A percentile compares a stretch with the other conserved stretches of the same genome.
These are phyloP conservation scores for Brachyhypopomus gauderio DNA, from an alignment of 2,113 vertebrate genomes.

Conservation along the genomic window DNA sequence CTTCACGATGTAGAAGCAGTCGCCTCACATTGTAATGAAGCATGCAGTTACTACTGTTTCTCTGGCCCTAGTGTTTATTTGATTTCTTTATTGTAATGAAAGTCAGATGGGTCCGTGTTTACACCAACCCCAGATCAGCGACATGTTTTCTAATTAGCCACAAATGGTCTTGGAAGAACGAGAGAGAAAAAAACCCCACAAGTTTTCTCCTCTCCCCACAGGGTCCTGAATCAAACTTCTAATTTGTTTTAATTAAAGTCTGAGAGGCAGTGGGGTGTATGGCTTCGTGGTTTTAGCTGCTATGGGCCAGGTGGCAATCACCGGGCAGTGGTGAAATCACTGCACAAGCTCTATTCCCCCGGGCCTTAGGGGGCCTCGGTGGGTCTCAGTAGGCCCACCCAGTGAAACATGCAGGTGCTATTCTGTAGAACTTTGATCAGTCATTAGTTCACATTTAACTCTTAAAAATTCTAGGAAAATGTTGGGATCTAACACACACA, in stretches of 20 bases:
- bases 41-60: constrained; percentile 82
- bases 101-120: constrained; percentile 90
- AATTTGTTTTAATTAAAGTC: constrained; percentile 50
- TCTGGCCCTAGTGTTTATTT: constrained; percentile 81
- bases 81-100: constrained; percentile 90
- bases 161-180: constrained; percentile 57
- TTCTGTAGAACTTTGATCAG: constrained; percentile 22
- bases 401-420: constrained; percentile 27
- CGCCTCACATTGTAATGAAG: constrained; percentile 75
- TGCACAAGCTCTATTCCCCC: neutral
- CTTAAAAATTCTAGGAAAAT: neutral
- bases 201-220: constrained; percentile 51
- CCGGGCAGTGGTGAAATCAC: constrained; percentile 19
- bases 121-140: constrained; percentile 74
- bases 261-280: constrained; percentile 19
- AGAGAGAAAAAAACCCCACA: constrained; percentile 39
- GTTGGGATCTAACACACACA: too few relatives aligned
- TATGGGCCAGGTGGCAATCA: constrained; percentile 48
- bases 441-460: neutral
- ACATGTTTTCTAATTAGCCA: constrained; percentile 74
- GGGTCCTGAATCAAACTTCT: constrained; percentile 51
- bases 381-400: constrained; percentile 19
- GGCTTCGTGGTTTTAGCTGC: constrained; percentile 44
- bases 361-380: constrained; percentile 8
- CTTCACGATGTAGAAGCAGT: constrained; percentile 74